Base-by-base conservation (phyloP, 2,888 invertebrate species). In the Hydrotaea cyrtoneurina region DNA sequence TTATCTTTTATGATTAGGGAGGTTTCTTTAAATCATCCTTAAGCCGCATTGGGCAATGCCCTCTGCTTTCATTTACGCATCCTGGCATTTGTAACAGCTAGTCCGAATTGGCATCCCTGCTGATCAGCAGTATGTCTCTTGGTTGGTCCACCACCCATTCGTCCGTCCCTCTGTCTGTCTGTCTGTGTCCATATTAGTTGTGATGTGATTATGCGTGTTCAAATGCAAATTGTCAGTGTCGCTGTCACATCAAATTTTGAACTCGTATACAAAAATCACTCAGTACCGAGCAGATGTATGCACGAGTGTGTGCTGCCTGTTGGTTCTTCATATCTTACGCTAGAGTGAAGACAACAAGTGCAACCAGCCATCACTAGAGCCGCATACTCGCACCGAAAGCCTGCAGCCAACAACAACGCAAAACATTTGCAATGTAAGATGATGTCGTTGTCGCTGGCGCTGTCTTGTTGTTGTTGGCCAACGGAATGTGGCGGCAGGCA, bases 321-420 rank as follows among this genome's bases (percentile, higher is more conserved):
- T 13, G 73, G 26, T 17, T 69, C 66, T 79, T 85, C 85, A 85
- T 80, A 80, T 85, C 85, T 85, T 83, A 85, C 80, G 85, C 78
- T 78, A 85, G 86, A 86, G 80, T 86, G 84, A 80, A 84, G 80
- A 82, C 84, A 82, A 86, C 86, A 86, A 86, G 86, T 86, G 86
- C 86, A 86, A 79, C 85, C 85, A 85, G 82, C 77, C 85, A 77
- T 82, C 82, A 85, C 85, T 80, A 43, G 21, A 13, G 69, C 69
- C 43, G 31, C 62, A 62, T 62, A 62, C 31, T 62, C 62, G 13
- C 62, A 62, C 62, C 31, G 3, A 23, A 69, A 21, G 23, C 13
- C 17, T 64, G 31, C 69, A 69, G 23, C 21, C 31, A 31, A 31
- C 31, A 31, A 21, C 55, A 55, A 8, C 55, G 85, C 82, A 85